Evolutionary conservation across 2,888 invertebrate genomes (phyloP), one percentile per base, ranked within the genome.

Genomic region (Polia nebulosa): DNA sequence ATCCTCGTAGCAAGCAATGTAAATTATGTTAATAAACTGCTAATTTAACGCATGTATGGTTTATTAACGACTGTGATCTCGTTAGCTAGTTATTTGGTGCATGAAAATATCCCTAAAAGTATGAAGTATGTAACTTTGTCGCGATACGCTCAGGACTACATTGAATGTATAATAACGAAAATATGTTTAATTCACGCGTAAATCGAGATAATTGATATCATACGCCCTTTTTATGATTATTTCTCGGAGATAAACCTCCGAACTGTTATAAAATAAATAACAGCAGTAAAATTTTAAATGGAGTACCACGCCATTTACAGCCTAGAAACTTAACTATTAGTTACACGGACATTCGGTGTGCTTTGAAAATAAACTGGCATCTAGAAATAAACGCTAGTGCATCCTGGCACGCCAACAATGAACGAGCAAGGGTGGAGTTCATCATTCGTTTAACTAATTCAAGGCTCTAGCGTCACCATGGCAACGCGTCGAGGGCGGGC

Each of bases 391-490:
- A 68, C 51, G n/a, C 34, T 34, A 72, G 32, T 76, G 80, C 76
- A 76, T 34, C 39, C 70, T 81, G 65, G 63, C 78, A 70, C 61
- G 74, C 67, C 68, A 88, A 85, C 87, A 86, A 84, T 76, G 77
- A 85, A 82, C 76, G 75, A 83, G 68, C 79, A 84, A 85, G 87
- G 90, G 91, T 87, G 85, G 89, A 89, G 89, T 92, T 90, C 90
- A 92, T 92, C 90, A 92, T 91, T 90, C 91, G 90, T 89, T 88
- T 92, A 93, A 93, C 91, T 92, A 93, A 94, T 93, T 92, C 94
- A 92, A 88, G 82, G 87, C 89, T 88, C 84, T 82, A 84, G 73
- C 83, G 93, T 94, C 81, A 82, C 87, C 89, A 92, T 92, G 85
- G 91, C 87, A 89, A 93, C 94, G 89, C 86, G 82, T 83, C 75